Evolutionary conservation across 2,888 invertebrate genomes (phyloP), one percentile per base, ranked within the genome.

Genomic region (Helicoverpa assulta): DNA sequence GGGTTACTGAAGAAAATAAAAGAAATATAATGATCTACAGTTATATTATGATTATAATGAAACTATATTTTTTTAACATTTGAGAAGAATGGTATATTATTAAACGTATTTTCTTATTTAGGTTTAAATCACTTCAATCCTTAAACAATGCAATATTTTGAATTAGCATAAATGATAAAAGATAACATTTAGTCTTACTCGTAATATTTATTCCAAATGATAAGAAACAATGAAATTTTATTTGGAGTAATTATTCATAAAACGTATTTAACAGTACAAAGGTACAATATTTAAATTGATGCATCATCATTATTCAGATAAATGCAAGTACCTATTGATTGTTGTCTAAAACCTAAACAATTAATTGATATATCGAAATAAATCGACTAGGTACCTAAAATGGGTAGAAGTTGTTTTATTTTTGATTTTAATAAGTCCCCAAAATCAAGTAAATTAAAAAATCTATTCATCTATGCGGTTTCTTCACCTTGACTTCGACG

Each of bases 401-500:
- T 47, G n/a, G 6, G 1, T 5, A 47, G 0, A 47, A 47, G 1
- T n/a, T 6, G n/a, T n/a, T 47, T 47, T 12, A 47, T 47, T 47
- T 47, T n/a, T 1, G 16, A 37, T 10, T 16, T 19, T 16, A 1
- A 16, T 33, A 57, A 52, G 53, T 37, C 53, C 29, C 40, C 50
- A 54, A 18, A 54, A 8, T n/a, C 26, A 37, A 47, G 54, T 16
- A 37, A 18, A 16, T 50, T 54, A 10, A 43, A 55, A 51, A 72
- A 51, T 65, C 33, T 50, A 53, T 53, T 61, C 64, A 21, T 16
- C 29, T 37, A 54, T 52, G 63, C 21, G 70, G 54, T 65, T 64
- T 56, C 76, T 64, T 76, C 60, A 65, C 56, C 55, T 74, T 75
- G 47, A n/a, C 29, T 47, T 29, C 10, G 10, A 53, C 61, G 10